Conservation (phyloP, 2,113 vertebrate genomes). For the Acrocephalus arundinaceus region DNA sequence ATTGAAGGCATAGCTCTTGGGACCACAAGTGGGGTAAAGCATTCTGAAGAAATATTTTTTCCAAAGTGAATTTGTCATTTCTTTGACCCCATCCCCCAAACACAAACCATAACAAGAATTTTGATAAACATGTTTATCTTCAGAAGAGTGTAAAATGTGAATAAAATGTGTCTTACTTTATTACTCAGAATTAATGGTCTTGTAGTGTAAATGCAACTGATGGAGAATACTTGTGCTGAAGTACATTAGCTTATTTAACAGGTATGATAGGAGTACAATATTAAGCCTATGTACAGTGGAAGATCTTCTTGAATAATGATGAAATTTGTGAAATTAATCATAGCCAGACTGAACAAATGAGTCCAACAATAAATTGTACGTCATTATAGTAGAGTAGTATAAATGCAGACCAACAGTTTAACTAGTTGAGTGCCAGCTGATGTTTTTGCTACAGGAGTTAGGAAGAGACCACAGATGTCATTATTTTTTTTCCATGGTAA, state of each 20-base stretch:
- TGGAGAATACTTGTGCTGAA: not conserved
- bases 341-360: not conserved
- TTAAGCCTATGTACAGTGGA: not conserved
- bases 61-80: not conserved
- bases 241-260: not conserved
- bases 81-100: not conserved
- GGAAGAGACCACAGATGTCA: not conserved
- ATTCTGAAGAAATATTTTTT: constrained; percentile 1
- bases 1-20: not conserved
- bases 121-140: not conserved
- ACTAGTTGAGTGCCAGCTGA: not conserved
- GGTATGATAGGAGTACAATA: not conserved
- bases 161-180: not conserved
- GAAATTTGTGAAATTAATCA: not conserved
- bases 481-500: not conserved
- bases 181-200: not conserved
- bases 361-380: not conserved
- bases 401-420: not conserved
- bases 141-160: not conserved
- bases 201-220: not conserved
- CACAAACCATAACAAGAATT: not conserved
- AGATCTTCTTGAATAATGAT: not conserved
- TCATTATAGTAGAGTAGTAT: not conserved
- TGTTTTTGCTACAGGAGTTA: not conserved
- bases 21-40: not conserved